Evolutionary conservation across 1,140 invertebrate genomes (phyloP).

Genomic region (Hormaphis cornu): DNA sequence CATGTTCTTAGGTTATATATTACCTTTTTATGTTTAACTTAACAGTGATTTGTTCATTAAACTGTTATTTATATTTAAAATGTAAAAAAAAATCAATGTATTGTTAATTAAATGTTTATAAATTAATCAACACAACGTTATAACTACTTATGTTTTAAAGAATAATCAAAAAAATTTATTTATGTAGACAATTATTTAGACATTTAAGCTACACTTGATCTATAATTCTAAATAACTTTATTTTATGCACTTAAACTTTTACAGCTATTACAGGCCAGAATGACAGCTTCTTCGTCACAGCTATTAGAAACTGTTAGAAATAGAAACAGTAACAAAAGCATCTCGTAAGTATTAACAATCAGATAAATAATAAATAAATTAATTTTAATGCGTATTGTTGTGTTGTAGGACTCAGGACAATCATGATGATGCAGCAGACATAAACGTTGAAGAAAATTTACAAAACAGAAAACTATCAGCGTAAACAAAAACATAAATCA

Average conservation of each 20-base stretch:
- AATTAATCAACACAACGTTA: too few species aligned
- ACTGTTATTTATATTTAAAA: too few species aligned
- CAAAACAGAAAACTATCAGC: slow-evolving; percentile 21
- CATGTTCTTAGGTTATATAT: too few species aligned
- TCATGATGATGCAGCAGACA: not conserved
- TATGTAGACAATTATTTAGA: too few species aligned
- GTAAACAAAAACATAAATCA: not conserved
- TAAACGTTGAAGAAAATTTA: not conserved
- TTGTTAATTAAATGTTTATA: too few species aligned
- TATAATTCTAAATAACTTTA: too few species aligned
- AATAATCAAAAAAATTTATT: too few species aligned
- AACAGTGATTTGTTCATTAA: too few species aligned
- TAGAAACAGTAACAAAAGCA: slow-evolving; percentile 11
- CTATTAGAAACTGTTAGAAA: slow-evolving; percentile 24
- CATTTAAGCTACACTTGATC: too few species aligned
- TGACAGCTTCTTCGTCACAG: slow-evolving; percentile 19
- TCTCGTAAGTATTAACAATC: not conserved
- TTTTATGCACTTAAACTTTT: not conserved
- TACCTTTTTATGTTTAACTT: too few species aligned
- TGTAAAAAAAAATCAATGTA: too few species aligned
- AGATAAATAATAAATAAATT: not conserved
- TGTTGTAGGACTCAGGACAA: not conserved
- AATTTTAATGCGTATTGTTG: not conserved
- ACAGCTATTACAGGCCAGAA: slow-evolving; percentile 15
- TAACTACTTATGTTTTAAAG: too few species aligned